A percentile compares a stretch with the other conserved stretches of the same genome.
These are phyloP conservation scores for Microctenopoma steveboyesi DNA, from an alignment of 2,797 vertebrate genomes.

Conservation along the genomic window DNA sequence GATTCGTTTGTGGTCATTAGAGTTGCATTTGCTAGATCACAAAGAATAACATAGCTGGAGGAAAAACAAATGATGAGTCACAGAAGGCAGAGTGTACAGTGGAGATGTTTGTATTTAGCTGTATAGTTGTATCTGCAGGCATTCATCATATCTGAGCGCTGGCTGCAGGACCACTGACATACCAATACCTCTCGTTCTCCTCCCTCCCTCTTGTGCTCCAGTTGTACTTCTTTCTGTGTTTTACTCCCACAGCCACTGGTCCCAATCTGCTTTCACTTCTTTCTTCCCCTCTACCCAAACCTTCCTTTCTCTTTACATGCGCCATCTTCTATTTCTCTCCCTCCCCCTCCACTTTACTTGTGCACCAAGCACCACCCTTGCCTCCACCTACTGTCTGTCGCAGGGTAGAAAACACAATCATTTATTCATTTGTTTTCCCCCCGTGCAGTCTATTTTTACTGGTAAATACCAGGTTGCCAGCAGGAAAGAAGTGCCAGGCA, in stretches of 20 bases:
- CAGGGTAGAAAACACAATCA: constrained; percentile 59
- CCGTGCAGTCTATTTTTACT: constrained; percentile 56
- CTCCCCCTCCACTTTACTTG: neutral
- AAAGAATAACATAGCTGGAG: constrained; percentile 16
- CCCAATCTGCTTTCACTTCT: constrained; percentile 27
- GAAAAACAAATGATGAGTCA: constrained; percentile 47
- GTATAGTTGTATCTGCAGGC: constrained; percentile 48
- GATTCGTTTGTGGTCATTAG: constrained; percentile 16
- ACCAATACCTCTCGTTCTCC: constrained; percentile 13
- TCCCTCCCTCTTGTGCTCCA: constrained; percentile 38
- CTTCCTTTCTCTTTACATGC: constrained; percentile 10
- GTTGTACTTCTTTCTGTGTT: constrained; percentile 36
- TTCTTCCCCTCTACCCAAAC: constrained; percentile 15
- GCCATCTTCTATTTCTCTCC: constrained; percentile 15
- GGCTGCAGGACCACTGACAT: constrained; percentile 45
- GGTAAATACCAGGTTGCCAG: constrained; percentile 43
- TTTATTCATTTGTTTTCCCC: constrained; percentile 72
- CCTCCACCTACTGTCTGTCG: constrained; percentile 40
- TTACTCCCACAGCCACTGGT: constrained; percentile 17
- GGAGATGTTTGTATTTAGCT: constrained; percentile 57
- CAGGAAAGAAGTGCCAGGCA: constrained; percentile 16
- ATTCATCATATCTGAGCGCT: constrained; percentile 64
- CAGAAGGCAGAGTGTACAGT: constrained; percentile 42
- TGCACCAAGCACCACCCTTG: neutral
- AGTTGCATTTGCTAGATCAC: constrained; percentile 14